Evolutionary conservation across 2,113 vertebrate genomes (phyloP).

Genomic region (Melanerpes aurifrons): DNA sequence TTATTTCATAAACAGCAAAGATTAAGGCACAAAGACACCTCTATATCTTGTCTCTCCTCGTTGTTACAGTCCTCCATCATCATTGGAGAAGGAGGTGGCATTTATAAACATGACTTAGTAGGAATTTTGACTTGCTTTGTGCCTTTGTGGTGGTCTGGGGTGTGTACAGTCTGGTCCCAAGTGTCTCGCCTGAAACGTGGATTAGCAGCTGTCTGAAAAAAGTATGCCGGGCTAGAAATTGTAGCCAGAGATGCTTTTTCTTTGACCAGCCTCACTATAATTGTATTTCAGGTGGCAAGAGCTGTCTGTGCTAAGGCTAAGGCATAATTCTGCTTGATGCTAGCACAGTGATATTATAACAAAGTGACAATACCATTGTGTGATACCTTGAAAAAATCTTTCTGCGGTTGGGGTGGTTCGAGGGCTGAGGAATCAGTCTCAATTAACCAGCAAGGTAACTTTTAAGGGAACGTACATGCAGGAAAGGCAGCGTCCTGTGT

Average conservation of each 20-base stretch:
- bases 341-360: neutral
- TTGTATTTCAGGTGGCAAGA: neutral
- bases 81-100: neutral
- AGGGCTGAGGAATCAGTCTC: neutral
- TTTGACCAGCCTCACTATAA: neutral
- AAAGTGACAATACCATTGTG: neutral
- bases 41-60: neutral
- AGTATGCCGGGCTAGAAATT: neutral
- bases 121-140: slow-evolving; percentile 1
- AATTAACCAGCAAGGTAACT: neutral
- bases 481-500: neutral
- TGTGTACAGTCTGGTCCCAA: neutral
- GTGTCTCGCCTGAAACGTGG: neutral
- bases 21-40: neutral
- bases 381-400: neutral
- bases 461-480: neutral
- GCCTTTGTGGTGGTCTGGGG: slow-evolving; percentile 1
- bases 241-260: neutral
- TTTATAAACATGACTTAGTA: neutral
- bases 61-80: neutral
- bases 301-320: neutral
- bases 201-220: slow-evolving; percentile 3
- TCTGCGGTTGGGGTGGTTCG: neutral
- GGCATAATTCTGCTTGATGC: neutral
- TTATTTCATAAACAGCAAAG: neutral